Evolutionary conservation across 2,113 vertebrate genomes (phyloP).

Genomic region (Chionomys nivalis): DNA sequence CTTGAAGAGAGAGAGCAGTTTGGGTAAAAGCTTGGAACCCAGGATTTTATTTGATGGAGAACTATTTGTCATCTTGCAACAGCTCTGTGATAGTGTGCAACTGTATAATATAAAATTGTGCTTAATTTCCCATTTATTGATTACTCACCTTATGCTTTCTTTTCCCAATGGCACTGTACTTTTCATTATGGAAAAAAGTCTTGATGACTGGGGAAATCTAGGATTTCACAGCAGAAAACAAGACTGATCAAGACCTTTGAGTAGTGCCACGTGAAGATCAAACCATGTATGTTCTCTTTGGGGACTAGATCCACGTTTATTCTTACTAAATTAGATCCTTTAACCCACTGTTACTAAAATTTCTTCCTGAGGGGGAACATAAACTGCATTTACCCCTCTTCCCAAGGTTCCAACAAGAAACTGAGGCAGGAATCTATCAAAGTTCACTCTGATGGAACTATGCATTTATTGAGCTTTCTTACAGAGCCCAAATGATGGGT

Average conservation of each 20-base stretch:
- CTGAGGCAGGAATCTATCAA: neutral
- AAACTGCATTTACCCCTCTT: neutral
- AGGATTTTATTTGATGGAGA: conserved; percentile 25
- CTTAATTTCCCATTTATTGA: conserved; percentile 31
- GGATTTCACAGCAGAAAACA: neutral
- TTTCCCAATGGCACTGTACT: conserved; percentile 37
- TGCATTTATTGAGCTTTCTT: neutral
- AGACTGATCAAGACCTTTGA: conserved; percentile 8
- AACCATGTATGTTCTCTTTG: neutral
- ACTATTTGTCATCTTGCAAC: neutral
- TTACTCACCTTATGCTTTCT: conserved; percentile 27
- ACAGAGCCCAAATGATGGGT: neutral
- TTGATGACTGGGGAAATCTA: conserved; percentile 12
- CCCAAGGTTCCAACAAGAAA: neutral
- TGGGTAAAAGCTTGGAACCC: neutral
- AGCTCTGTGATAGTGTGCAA: conserved; percentile 40
- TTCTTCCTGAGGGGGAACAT: neutral
- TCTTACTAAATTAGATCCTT: neutral
- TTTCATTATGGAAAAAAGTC: conserved; percentile 26
- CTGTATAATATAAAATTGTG: conserved; percentile 27
- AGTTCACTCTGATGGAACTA: neutral
- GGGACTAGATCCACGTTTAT: neutral
- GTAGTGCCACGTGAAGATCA: neutral
- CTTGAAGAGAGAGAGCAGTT: neutral
- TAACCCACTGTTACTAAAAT: neutral